Base-by-base conservation (phyloP, 2,888 invertebrate genomes). In the Gisinianus flammeolus region DNA sequence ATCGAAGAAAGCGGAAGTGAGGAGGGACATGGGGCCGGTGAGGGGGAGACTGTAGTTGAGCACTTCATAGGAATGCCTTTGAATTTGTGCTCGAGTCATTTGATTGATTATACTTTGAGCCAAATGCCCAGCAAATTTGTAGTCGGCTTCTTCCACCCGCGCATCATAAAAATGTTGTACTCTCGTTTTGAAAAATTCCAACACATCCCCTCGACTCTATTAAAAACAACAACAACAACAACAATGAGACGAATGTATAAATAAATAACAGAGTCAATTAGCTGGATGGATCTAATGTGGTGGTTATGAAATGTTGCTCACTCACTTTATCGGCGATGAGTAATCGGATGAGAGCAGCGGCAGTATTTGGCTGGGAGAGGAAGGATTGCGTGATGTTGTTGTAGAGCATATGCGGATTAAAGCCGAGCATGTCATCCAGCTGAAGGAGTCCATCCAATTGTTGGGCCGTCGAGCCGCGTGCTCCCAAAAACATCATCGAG, bases 401-500 rank as follows among this genome's bases (percentile, higher is more conserved):
- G 84, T 95, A 91, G 0, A 94, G 92, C 84, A 94, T 90, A 86
- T 96, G 95, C 0, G 95, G 95, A 87, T 95, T 96, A 85, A 96
- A 95, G 0, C 94, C 94, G 0, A 94, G 92, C 91, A 95, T 94
- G 82, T 95, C 94, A 86, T 95, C 95, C 22, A 95, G 88, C 85
- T 92, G 91, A 0, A 95, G 88, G 16, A 95, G 91, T 85, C 94
- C 94, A 86, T 95, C 95, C 93, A 96, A 94, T 89, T 95, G 94
- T 0, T 93, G 94, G 0, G 95, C 95, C 0, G 95, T 95, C 2
- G 93, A 91, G 0, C 95, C 95, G 82, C 93, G 90, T 0, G 95
- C 94, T 0, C 95, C 95, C 85, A 95, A 89, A 86, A 95, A 95
- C 79, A 95, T 92, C 95, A 95, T 95, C 0, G 94, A 94, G n/a